Base-by-base conservation (phyloP, 2,888 invertebrate species). In the Xestoiulus laeticollis region DNA sequence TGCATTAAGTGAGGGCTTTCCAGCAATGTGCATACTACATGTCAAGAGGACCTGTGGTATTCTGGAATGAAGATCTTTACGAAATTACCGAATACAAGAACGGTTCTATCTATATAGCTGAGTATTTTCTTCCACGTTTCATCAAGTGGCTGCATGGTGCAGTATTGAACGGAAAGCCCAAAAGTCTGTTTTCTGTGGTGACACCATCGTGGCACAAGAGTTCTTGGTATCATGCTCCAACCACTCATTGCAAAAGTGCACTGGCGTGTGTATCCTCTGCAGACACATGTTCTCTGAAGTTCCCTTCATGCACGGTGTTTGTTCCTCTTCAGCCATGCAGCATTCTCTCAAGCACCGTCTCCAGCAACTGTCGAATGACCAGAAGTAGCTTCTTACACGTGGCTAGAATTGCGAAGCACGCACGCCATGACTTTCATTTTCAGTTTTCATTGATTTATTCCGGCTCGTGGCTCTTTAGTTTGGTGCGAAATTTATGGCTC, bases 391-490 rank as follows among this genome's bases (percentile, higher is more conserved):
- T 26, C 22, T 26, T 59, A 6, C 68, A 68, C 68, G 68, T 68
- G 68, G 68, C 53, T 22, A 16, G 48, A 19, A 48, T 48, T 48
- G 19, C 19, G 14, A 48, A 48, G 4, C n/a, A n/a, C n/a, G 48
- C 68, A 22, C 68, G 22, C n/a, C 68, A 22, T 68, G 68, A 68
- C 68, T 68, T 68, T 68, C 26, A 68, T 68, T 68, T 68, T 68
- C 68, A 68, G 68, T 68, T 68, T 68, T 26, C 68, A 68, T 68
- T 68, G 68, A 68, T 68, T 68, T 68, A 26, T 68, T 68, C 68
- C 59, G 59, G 22, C 59, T 68, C 68, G 8, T 68, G 68, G 59
- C 59, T 48, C 48, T 48, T 38, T 48, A 48, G 48, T 48, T 38
- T 48, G 4, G 48, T 48, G 59, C 22, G 59, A 59, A 59, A 59